A percentile compares a stretch with the other conserved stretches of the same genome.
Conservation (phyloP, 23 tunicate species). For the Styela clava region DNA sequence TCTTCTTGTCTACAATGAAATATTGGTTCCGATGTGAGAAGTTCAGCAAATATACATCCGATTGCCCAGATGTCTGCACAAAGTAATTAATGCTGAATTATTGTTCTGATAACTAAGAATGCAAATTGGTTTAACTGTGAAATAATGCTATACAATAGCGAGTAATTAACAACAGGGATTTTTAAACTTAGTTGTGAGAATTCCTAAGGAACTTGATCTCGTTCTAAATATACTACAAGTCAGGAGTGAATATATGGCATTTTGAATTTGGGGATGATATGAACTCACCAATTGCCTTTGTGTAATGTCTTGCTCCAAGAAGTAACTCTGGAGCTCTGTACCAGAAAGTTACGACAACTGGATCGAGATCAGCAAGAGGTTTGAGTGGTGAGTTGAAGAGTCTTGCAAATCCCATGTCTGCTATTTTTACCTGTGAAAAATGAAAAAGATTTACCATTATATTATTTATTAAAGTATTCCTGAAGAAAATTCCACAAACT, state of each 20-base stretch:
- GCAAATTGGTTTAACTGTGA: neutral
- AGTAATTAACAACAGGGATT: no score
- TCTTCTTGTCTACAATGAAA: constrained; percentile 99
- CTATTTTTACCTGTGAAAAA: constrained; percentile 83
- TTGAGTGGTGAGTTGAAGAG: constrained; percentile 92
- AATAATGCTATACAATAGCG: neutral
- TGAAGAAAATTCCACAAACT: no score
- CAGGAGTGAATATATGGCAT: no score
- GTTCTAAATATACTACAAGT: no score
- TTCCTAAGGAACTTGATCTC: no score
- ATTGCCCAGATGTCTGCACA: constrained; percentile 93
- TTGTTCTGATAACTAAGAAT: neutral
- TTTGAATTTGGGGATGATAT: no score
- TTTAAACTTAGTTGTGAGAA: no score
- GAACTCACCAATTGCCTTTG: constrained; percentile 95
- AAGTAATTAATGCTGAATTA: no score
- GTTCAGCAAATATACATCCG: constrained; percentile 98
- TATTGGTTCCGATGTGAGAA: constrained; percentile 94
- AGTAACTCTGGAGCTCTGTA: constrained; percentile 95
- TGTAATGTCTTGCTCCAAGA: constrained; percentile 96
- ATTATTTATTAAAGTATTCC: no score
- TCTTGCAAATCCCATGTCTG: constrained; percentile 99
- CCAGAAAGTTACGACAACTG: constrained; percentile 99
- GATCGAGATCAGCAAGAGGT: constrained; percentile 98
- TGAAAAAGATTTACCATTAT: no score